Evolutionary conservation across 2,113 vertebrate genomes (phyloP).

Genomic region (Spea multiplicata): DNA sequence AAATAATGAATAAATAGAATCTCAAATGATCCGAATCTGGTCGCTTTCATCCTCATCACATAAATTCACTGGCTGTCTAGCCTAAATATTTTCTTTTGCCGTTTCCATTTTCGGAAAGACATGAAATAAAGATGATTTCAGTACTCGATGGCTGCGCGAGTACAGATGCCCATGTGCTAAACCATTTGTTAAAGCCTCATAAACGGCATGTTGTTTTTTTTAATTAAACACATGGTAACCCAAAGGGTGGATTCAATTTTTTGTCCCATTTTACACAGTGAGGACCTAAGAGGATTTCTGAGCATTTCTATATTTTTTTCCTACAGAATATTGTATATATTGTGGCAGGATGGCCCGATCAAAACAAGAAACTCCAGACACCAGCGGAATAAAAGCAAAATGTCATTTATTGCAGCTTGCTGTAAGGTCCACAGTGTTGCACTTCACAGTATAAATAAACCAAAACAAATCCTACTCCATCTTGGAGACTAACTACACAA

Average conservation of each 20-base stretch:
- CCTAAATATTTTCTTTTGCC: constrained; percentile 41
- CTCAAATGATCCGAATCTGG: not conserved
- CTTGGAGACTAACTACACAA: too few relatives aligned
- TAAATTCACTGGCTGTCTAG: constrained; percentile 36
- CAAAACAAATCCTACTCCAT: too few relatives aligned
- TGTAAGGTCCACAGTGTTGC: too few relatives aligned
- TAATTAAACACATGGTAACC: constrained; percentile 48
- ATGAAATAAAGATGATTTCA: constrained; percentile 48
- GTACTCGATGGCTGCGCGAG: constrained; percentile 10
- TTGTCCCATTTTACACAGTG: constrained; percentile 23
- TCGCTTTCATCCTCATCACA: not conserved
- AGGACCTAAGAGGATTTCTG: constrained; percentile 2
- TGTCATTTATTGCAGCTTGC: too few relatives aligned
- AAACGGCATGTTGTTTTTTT: constrained; percentile 48
- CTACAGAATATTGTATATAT: too few relatives aligned
- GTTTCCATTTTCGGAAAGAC: constrained; percentile 43
- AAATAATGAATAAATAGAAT: not conserved
- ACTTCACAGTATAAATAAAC: too few relatives aligned
- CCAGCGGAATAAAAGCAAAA: too few relatives aligned
- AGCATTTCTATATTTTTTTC: too few relatives aligned
- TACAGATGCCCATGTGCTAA: constrained; percentile 43
- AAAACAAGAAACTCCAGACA: too few relatives aligned
- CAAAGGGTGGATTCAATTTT: constrained; percentile 29
- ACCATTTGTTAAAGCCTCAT: constrained; percentile 46
- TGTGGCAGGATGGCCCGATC: too few relatives aligned